Conservation (phyloP, 2,888 invertebrate species). For the Penaeus monodon region DNA sequence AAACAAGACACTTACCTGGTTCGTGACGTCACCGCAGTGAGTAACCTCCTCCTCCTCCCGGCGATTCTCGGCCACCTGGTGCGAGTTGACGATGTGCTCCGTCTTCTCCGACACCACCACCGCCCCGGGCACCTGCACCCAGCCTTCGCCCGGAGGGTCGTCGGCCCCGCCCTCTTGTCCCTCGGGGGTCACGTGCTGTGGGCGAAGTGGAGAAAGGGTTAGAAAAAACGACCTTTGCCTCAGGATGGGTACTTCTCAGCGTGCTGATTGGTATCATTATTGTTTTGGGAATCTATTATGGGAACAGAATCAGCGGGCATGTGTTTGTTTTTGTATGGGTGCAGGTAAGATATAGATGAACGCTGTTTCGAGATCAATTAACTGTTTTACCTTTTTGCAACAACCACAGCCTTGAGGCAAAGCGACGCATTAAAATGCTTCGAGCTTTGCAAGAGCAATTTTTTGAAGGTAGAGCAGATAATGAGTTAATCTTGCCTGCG, state of each 20-base stretch:
- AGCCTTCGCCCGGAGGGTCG: conserved; percentile 67
- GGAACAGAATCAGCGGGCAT: too few species aligned
- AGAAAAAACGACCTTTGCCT: background rate
- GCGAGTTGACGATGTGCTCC: conserved; percentile 83
- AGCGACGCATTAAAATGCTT: too few species aligned
- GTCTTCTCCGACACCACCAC: conserved; percentile 81
- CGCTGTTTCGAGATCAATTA: too few species aligned
- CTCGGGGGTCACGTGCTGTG: conserved; percentile 61
- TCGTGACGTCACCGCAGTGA: conserved; percentile 86
- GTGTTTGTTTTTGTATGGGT: too few species aligned
- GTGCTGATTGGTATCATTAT: too few species aligned
- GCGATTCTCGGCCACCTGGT: conserved; percentile 85
- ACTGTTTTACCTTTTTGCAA: too few species aligned
- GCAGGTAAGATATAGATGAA: too few species aligned
- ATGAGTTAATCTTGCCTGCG: too few species aligned
- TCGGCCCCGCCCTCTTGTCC: conserved; percentile 67
- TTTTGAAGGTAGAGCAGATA: too few species aligned
- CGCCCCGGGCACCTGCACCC: conserved; percentile 78
- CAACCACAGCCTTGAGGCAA: too few species aligned
- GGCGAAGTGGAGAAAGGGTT: background rate
- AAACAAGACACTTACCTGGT: conserved; percentile 77
- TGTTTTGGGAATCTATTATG: too few species aligned
- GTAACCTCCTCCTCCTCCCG: conserved; percentile 87
- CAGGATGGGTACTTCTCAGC: background rate
- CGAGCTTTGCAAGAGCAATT: too few species aligned